phyloP scores from a whole-genome alignment of 2,888 invertebrate species.

The Nebria salina region DNA sequence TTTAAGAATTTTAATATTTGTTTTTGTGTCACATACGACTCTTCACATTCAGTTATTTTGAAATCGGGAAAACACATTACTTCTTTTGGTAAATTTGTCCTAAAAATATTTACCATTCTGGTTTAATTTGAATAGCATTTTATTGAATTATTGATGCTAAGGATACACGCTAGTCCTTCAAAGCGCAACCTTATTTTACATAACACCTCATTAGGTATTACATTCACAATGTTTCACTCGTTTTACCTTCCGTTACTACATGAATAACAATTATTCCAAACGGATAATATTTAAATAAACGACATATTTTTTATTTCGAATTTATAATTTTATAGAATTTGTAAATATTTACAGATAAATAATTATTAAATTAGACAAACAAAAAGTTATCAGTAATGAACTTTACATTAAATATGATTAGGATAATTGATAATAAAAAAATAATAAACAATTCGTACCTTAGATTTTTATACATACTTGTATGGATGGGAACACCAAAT shows the following conservation, averaged over 20 bases:
- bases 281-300: background rate
- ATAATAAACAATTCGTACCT: slow-evolving; percentile 61
- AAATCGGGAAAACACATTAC: slow-evolving; percentile 88
- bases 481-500: slow-evolving; percentile 69
- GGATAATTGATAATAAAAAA: background rate
- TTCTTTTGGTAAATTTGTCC: slow-evolving; percentile 90
- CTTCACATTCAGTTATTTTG: slow-evolving; percentile 73
- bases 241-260: background rate
- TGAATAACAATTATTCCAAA: background rate
- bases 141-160: background rate
- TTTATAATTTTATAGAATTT: too few relatives aligned
- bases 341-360: too few relatives aligned
- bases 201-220: background rate
- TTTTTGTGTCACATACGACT: slow-evolving; percentile 75
- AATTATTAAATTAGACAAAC: too few relatives aligned
- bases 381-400: too few relatives aligned
- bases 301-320: background rate
- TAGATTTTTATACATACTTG: slow-evolving; percentile 76
- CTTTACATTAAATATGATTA: too few relatives aligned
- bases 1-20: slow-evolving; percentile 76
- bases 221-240: background rate
- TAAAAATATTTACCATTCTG: slow-evolving; percentile 57
- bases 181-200: background rate
- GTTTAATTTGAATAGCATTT: background rate
- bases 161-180: background rate